These are phyloP conservation scores for Scophthalmus maximus DNA, from an alignment of 2,113 vertebrate species.

Conservation along the genomic window DNA sequence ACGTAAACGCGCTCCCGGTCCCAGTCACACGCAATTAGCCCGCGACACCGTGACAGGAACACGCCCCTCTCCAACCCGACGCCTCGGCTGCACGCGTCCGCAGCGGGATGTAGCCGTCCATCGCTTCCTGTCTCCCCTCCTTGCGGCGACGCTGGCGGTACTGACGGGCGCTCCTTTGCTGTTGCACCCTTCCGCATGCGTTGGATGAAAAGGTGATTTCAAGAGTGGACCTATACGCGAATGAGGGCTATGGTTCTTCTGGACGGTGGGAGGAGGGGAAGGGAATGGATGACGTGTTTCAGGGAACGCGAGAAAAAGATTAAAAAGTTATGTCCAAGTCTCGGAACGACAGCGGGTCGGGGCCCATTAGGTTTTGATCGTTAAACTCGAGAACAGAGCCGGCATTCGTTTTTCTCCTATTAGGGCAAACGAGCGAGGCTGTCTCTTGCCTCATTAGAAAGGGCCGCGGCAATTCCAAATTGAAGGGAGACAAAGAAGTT, in stretches of 20 bases:
- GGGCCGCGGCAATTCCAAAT: background rate
- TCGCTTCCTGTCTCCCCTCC: conserved; percentile 11
- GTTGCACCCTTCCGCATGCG: background rate
- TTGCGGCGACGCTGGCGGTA: too few relatives aligned
- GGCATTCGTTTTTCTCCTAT: background rate
- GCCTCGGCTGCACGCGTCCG: too few relatives aligned
- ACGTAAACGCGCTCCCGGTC: too few relatives aligned
- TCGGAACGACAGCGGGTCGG: background rate
- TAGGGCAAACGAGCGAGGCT: background rate
- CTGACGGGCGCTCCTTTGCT: background rate
- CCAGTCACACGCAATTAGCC: conserved; percentile 58
- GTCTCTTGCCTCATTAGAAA: background rate
- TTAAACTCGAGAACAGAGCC: conserved; percentile 2
- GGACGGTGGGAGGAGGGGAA: background rate
- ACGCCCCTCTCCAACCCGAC: background rate
- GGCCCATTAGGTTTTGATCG: background rate
- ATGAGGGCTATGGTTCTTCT: too few relatives aligned
- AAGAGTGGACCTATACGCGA: too few relatives aligned
- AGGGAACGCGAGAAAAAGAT: background rate
- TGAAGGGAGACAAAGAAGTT: background rate
- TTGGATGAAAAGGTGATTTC: background rate
- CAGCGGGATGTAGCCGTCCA: conserved; percentile 2
- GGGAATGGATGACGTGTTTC: background rate
- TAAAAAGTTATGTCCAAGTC: background rate
- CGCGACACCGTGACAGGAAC: conserved; percentile 24